These are phyloP conservation scores for Syngnathus rostellatus DNA, from an alignment of 2,797 vertebrate species.

Conservation along the genomic window DNA sequence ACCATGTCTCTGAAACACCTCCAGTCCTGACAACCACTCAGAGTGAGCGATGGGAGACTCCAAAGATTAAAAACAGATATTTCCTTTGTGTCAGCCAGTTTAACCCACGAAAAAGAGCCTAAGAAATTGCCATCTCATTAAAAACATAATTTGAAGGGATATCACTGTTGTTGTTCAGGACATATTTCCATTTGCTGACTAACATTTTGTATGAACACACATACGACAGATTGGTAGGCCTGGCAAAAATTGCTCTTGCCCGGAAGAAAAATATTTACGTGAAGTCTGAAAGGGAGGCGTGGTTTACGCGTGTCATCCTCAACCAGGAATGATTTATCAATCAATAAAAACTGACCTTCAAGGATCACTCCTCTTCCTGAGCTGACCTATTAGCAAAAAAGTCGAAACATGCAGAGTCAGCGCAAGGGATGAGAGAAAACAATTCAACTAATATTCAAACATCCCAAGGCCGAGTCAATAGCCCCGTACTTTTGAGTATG, in stretches of 20 bases:
- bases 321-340: slow-evolving; percentile 54
- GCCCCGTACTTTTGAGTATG: too few relatives aligned
- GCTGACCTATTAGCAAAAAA: slow-evolving; percentile 24
- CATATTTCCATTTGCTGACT: too few relatives aligned
- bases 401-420: slow-evolving; percentile 30
- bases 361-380: slow-evolving; percentile 47
- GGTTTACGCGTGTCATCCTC: slow-evolving; percentile 33
- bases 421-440: not conserved
- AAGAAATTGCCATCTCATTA: too few relatives aligned
- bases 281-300: slow-evolving; percentile 30
- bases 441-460: slow-evolving; percentile 7
- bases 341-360: slow-evolving; percentile 55
- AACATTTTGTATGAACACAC: slow-evolving; percentile 9
- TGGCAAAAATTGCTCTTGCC: slow-evolving; percentile 30
- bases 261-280: slow-evolving; percentile 30
- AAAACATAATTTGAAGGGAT: too few relatives aligned
- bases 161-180: too few relatives aligned
- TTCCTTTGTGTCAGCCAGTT: slow-evolving; percentile 35
- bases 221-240: slow-evolving; percentile 37
- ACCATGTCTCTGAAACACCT: slow-evolving; percentile 28
- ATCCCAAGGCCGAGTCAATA: too few relatives aligned
- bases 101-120: slow-evolving; percentile 23
- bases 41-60: slow-evolving; percentile 23
- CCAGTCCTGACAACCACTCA: slow-evolving; percentile 33
- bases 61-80: slow-evolving; percentile 41